A percentile compares a stretch with the other conserved stretches of the same genome.
Conservation (phyloP, 1,140 invertebrate genomes). For the Cyclargus thomasi region DNA sequence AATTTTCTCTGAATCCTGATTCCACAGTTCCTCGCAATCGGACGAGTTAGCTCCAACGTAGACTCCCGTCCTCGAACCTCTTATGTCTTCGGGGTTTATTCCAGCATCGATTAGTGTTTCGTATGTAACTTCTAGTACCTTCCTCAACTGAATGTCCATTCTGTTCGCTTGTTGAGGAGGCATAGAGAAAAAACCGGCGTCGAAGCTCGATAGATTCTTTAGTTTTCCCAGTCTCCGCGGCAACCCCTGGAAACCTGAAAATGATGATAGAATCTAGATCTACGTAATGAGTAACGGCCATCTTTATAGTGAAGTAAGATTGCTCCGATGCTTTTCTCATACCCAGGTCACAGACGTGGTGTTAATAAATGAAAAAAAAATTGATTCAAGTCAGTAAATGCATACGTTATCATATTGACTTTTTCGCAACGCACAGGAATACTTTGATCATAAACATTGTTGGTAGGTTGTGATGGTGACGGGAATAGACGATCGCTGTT, state of each 20-base stretch:
- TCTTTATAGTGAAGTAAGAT: too few species aligned
- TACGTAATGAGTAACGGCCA: too few species aligned
- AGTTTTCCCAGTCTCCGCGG: background rate
- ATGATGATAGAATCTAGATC: background rate
- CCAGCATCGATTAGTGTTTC: background rate
- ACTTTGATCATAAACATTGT: too few species aligned
- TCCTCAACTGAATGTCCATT: background rate
- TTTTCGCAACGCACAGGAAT: too few species aligned
- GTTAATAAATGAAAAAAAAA: too few species aligned
- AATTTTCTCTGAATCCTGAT: background rate
- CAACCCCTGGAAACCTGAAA: background rate
- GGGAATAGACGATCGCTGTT: too few species aligned
- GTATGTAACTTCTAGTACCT: background rate
- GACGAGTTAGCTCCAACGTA: background rate
- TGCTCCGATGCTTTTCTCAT: too few species aligned
- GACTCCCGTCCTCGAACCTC: background rate
- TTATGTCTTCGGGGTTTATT: background rate
- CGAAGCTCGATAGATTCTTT: background rate
- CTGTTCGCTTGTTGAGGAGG: background rate
- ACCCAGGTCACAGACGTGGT: too few species aligned
- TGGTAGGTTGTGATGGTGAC: too few species aligned
- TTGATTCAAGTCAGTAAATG: too few species aligned
- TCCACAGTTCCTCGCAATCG: background rate
- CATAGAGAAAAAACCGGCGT: background rate
- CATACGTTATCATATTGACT: too few species aligned